These are phyloP conservation scores for Drosophila bifasciata DNA, from an alignment of 1,140 invertebrate species.

Conservation along the genomic window DNA sequence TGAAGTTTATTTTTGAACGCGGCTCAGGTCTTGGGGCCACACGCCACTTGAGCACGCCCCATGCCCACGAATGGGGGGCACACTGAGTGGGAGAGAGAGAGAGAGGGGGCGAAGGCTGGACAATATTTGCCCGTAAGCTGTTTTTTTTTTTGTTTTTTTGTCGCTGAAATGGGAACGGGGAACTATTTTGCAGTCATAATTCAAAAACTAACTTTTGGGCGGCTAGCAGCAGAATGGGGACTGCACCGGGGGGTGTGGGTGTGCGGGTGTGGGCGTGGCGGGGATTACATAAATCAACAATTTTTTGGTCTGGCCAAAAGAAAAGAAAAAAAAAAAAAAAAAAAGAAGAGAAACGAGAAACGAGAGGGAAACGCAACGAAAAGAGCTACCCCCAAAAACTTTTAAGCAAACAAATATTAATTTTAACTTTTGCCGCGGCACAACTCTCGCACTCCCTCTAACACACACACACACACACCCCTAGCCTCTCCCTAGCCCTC, in stretches of 20 bases:
- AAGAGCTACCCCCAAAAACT: slow-evolving; percentile 56
- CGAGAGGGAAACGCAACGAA: too few species aligned
- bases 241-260: not conserved
- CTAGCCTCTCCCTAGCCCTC: too few species aligned
- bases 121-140: slow-evolving; percentile 44
- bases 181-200: slow-evolving; percentile 66
- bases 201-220: slow-evolving; percentile 73
- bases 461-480: too few species aligned
- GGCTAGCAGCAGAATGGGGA: not conserved
- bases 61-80: not conserved
- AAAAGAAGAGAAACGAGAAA: too few species aligned
- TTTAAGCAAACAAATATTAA: slow-evolving; percentile 80
- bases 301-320: slow-evolving; percentile 57
- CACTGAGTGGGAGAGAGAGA: not conserved
- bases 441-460: not conserved
- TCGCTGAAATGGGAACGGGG: not conserved
- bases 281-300: slow-evolving; percentile 77
- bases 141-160: not conserved
- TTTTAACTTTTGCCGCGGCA: slow-evolving; percentile 67
- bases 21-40: slow-evolving; percentile 11
- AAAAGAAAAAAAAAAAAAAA: too few species aligned
- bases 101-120: not conserved
- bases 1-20: slow-evolving; percentile 28
- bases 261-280: not conserved
- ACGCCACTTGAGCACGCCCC: slow-evolving; percentile 47